These are phyloP conservation scores for Steromphala cineraria DNA, from an alignment of 2,888 invertebrate species.

Conservation along the genomic window DNA sequence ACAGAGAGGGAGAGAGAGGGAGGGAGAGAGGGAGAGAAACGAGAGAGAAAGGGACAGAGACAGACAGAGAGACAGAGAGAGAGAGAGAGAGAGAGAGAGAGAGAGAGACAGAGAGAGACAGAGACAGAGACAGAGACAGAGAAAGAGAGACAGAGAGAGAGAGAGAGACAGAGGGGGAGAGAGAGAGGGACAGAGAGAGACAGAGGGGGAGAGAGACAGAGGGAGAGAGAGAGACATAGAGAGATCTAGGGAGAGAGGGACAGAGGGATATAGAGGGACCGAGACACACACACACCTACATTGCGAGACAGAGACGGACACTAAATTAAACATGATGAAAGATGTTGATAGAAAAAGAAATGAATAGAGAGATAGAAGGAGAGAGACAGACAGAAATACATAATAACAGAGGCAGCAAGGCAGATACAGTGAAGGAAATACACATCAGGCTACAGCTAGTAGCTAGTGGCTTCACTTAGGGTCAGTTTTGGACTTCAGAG, in stretches of 20 bases:
- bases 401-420: background rate
- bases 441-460: background rate
- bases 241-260: too few relatives aligned
- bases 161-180: background rate
- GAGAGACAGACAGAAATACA: background rate
- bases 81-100: constrained; percentile 1
- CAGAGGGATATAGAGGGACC: background rate
- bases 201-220: too few relatives aligned
- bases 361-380: constrained; percentile 15
- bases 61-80: constrained; percentile 5
- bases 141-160: background rate
- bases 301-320: constrained; percentile 4
- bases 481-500: too few relatives aligned
- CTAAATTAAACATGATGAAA: too few relatives aligned
- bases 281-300: background rate
- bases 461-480: background rate
- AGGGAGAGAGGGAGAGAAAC: too few relatives aligned
- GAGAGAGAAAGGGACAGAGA: background rate
- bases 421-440: background rate
- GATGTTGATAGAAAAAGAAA: background rate
- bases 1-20: too few relatives aligned
- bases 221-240: background rate
- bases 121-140: constrained; percentile 22
- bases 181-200: background rate
- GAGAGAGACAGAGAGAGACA: background rate